Evolutionary conservation across 2,113 vertebrate genomes (phyloP), one percentile per base, ranked within the genome.

Genomic region (Oplegnathus fasciatus): DNA sequence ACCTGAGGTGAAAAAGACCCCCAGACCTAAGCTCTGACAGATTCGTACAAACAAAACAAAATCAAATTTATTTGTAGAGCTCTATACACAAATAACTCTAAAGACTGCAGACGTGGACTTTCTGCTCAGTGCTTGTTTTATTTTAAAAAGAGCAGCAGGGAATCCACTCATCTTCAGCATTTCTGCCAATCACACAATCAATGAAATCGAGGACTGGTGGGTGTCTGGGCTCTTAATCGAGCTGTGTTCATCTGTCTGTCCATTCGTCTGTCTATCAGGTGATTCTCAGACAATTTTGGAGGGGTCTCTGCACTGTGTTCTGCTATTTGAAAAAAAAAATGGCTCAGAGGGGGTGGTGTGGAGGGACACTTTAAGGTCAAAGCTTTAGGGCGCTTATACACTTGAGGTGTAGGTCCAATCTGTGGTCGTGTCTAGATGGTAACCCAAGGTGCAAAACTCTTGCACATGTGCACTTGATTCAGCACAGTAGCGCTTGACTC

Each of bases 221-320:
- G 84, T 24, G 89, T 86, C 83, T 44, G 86, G 75, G 85, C 87
- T 88, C 79, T 84, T 80, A 87, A 93, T 93, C 83, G 89, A 92
- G 88, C 85, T 30, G 86, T 67, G 77, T 80, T 88, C 52, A 37
- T 72, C 78, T 82, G 17, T 42, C 62, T 10, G 77, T 86, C 85
- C 83, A 69, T 78, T 75, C 24, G 9, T 77, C 64, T 32, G 50
- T 76, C 78, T 78, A 34, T 77, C 55, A 67, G 34, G 34, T 6
- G 3, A 37, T 37, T 37, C 34, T 37, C 34, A 37, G 34, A 37
- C 34, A 37, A 60, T 52, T 64, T 48, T 15, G 1, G 24, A 55
- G 22, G 28, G 28, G 34, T 17, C 8, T 30, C 15, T 26, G 22
- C 6, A 37, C 30, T 17, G 9, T 57, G 17, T 42, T 72, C 11